Percentiles rank a stretch among this genome's conserved stretches.
phyloP scores from a whole-genome alignment of 2,888 invertebrate species.

The Pyrgus malvae region DNA sequence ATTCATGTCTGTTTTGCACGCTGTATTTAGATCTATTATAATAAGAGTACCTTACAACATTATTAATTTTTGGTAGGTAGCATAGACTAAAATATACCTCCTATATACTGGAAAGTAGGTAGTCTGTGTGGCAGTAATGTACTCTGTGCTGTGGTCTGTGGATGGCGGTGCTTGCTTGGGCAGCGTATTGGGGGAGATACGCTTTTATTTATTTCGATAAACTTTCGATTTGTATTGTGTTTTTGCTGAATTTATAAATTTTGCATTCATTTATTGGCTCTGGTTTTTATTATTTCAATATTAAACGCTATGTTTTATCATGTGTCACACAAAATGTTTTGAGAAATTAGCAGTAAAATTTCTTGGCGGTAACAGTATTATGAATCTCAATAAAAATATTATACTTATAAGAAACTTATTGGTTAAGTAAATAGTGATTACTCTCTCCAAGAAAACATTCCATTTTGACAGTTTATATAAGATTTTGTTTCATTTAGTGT shows the following conservation, averaged over 20 bases:
- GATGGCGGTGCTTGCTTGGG: conserved; percentile 79
- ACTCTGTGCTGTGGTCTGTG: too few species aligned
- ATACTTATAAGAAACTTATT: conserved; percentile 60
- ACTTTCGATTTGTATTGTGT: conserved; percentile 55
- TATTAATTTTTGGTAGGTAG: too few species aligned
- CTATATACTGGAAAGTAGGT: too few species aligned
- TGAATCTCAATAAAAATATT: conserved; percentile 56
- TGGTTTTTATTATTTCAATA: conserved; percentile 25
- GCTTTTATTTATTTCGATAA: conserved; percentile 58
- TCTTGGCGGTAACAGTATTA: conserved; percentile 67
- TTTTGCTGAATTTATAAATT: conserved; percentile 38
- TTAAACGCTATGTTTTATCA: conserved; percentile 33
- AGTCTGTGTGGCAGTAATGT: too few species aligned
- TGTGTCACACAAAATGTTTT: conserved; percentile 33
- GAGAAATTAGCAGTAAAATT: conserved; percentile 29
- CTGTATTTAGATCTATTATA: too few species aligned
- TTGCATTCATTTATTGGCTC: background rate
- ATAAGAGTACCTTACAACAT: too few species aligned
- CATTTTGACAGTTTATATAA: conserved; percentile 1
- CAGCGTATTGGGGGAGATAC: conserved; percentile 68
- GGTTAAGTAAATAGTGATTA: conserved; percentile 36
- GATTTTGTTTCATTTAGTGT: too few species aligned
- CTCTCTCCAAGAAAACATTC: conserved; percentile 16
- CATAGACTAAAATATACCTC: too few species aligned
- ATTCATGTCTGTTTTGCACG: too few species aligned